These are phyloP conservation scores for Porites lobata DNA, from an alignment of 92 coral and sea anemone species.

Conservation along the genomic window DNA sequence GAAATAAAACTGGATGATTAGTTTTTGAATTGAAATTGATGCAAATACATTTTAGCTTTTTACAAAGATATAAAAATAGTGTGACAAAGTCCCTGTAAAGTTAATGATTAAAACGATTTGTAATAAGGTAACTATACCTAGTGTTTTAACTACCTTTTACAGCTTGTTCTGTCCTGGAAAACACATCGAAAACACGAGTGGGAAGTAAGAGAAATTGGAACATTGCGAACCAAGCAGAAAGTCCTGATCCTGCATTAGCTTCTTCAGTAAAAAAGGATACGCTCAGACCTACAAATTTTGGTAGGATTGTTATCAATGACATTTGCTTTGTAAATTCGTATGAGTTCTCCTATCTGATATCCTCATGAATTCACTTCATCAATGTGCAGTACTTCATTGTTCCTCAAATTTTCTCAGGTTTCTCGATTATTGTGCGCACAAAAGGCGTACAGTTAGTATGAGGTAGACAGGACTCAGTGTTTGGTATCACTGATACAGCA, in stretches of 20 bases:
- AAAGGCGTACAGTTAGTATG: too few species aligned
- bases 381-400: too few species aligned
- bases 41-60: too few species aligned
- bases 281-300: neutral
- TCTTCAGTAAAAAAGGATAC: neutral
- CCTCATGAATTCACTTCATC: neutral
- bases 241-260: neutral
- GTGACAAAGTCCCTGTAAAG: too few species aligned
- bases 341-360: neutral
- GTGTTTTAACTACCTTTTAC: neutral
- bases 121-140: neutral
- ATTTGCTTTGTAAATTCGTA: neutral
- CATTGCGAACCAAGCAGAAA: constrained; percentile 1
- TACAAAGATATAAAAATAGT: too few species aligned
- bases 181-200: constrained; percentile 2
- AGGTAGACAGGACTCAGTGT: too few species aligned
- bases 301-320: neutral
- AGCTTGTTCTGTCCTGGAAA: constrained; percentile 5
- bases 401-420: too few species aligned
- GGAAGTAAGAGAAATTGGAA: constrained; percentile 42
- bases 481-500: too few species aligned
- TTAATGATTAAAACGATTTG: too few species aligned
- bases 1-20: too few species aligned
- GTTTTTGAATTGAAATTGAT: too few species aligned
- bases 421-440: too few species aligned